Base-by-base conservation (phyloP, 2,113 vertebrate species). In the Phrynosoma platyrhinos region DNA sequence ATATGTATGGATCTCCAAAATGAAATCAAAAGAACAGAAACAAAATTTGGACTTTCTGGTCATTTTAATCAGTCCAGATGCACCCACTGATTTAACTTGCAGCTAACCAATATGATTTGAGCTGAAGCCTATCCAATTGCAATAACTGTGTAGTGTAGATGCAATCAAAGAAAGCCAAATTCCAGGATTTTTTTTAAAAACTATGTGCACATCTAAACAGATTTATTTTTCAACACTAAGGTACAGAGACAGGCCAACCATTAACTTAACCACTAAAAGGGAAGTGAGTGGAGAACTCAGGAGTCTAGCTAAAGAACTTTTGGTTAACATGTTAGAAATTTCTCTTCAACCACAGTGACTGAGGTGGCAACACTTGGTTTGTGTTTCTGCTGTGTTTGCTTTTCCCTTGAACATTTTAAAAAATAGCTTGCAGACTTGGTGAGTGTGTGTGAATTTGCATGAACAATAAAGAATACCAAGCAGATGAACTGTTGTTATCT, bases 191-290 rank as follows among this genome's bases (percentile, higher is more conserved):
- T 92, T 91, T 87, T 23, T 16, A 4, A 3, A 75, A 84, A 88
- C 69, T 1, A 47, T 87, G 52, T 88, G 87, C 86, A 74, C 0
- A 88, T 79, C 88, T 88, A 82, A 93, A 91, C 92, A 93, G 86
- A 91, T 82, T 30, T 91, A 83, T 85, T 94, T 93, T 91, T 88
- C 92, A 86, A 82, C 76, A 79, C 79, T 66, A 81, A 94, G 92
- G 92, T 86, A 93, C 58, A 94, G 90, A 83, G 84, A 92, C 84
- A 90, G 80, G 36, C 14, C 74, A 94, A 92, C 91, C 94, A 92
- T 91, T 42, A 90, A 85, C 62, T 76, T 78, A 92, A 93, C 94
- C 94, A 92, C 93, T 90, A 68, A 91, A 92, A 93, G 90, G 94
- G 93, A 94, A 95, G 89, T 88, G 82, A 94, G 82, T 52, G 18